Evolutionary conservation across 2,113 vertebrate genomes (phyloP), one percentile per base, ranked within the genome.

Genomic region (Hyaena hyaena): DNA sequence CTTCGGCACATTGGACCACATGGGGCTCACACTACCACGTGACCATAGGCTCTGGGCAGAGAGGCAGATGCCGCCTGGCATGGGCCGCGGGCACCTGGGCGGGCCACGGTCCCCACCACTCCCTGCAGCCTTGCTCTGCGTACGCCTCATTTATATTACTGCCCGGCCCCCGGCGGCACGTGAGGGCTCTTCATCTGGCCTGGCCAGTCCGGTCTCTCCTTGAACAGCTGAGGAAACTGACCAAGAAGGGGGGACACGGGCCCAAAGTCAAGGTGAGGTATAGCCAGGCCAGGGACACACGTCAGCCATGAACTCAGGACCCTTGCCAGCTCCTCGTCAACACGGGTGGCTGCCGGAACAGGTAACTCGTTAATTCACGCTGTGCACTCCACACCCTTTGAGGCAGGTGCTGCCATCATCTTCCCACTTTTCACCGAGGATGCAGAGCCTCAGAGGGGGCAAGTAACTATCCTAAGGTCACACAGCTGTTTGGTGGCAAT

Each of bases 401-500:
- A 28, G 45, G 23, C n/a, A 2, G 24, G 7, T 5, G 0, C 15
- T 63, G 0, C 76, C 8, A 0, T 53, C 24, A 0, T 15, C n/a
- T 1, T 15, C 63, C 63, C 28, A 6, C 79, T 66, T 43, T 5
- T 16, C 33, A 7, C 19, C 0, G 2, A 39, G 50, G 81, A 21
- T 28, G 53, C 77, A 43, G 74, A n/a, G 33, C n/a, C 61, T 61
- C 74, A 1, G 86, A 23, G 33, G 74, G 69, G 81, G 24, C 65
- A 9, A 58, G 83, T 33, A 2, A 48, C 39, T 7, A 4, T 16
- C 33, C 86, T 63, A 50, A 33, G 58, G 63, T 35, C 48, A n/a
- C 88, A 33, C 31, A 5, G 63, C 84, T 58, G 50, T 15, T 58
- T 16, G 7, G 21, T 15, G n/a, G 12, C 16, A 43, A 69, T 12